Base-by-base conservation (phyloP, 2,797 vertebrate genomes). In the Uromys caudimaculatus region DNA sequence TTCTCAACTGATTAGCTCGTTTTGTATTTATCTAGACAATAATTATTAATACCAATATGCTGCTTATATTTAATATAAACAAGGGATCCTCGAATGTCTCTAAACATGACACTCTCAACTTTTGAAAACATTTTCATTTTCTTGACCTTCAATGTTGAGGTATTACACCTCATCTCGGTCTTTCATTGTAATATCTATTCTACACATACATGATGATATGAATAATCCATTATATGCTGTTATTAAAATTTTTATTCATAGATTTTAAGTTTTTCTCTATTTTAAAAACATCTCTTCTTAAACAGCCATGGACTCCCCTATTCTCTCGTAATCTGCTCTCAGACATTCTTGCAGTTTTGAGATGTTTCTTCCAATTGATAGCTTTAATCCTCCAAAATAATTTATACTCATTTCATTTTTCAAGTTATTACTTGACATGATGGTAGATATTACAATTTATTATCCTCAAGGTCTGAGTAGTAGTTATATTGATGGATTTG, bases 371-470 rank as follows among this genome's bases (percentile, higher is more conserved):
- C 23, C 67, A 47, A 64, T 76, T 24, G 83, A 19, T 64, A 62
- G 41, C 69, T 71, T 52, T 17, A 47, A 35, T 73, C 35, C 6
- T 5, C 85, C 87, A 56, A 41, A 91, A 94, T 89, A 13, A 78
- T 47, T 95, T 87, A 86, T 58, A 77, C 9, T 52, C 6, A 62
- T 84, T 11, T 86, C 16, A 76, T 6, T 85, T 85, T 95, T 91
- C 32, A 54, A 47, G 52, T 47, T 96, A 92, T 95, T 56, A 54
- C 3, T 85, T 97, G 64, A 4, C 21, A 81, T 19, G 60, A 83
- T 64, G 2, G 23, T 32, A 78, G 41, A 73, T 4, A 32, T 88
- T 92, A 32, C 32, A 17, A 78, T 60, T 93, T 92, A 52, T 62
- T 1, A 64, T 85, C 52, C 4, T 69, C 50, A 38, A 4, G 44